Evolutionary conservation across 2,113 vertebrate genomes (phyloP), one percentile per base, ranked within the genome.

Genomic region (Esox niger): DNA sequence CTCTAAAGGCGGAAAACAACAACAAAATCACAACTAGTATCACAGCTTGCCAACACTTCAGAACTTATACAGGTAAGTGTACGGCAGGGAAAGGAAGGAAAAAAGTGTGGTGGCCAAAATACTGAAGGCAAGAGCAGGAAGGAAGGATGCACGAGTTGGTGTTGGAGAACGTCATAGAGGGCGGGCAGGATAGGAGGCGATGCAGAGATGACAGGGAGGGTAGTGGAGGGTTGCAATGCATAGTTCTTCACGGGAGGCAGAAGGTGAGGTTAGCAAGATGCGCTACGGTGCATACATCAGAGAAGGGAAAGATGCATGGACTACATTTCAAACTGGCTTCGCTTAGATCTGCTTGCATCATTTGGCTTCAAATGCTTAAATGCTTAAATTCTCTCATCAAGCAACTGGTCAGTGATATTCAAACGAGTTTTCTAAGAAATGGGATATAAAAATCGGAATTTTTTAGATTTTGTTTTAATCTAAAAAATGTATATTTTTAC

Each of bases 321-420:
- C 88, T 88, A 88, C 88, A 91, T 90, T 88, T 91, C 89, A 91
- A 87, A 89, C 85, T 83, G 89, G 89, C 89, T 89, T 90, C 83
- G 43, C 69, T 79, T 82, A 60, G 67, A 74, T 70, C 76, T 68
- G 61, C 54, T 49, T 64, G 62, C 52, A 66, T 66, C 63, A 69
- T 68, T 76, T 60, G 52, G 29, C 76, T 21, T 65, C 60, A 29
- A 30, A 29, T 1, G 4, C 69, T 33, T 33, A 77, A 73, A 70
- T 66, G 8, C 57, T 26, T 57, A 52, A 17, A 33, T 60, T 70
- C 23, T 70, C 29, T 52, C 33, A 33, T 46, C 23, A 17, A 56
- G 66, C 68, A 82, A 81, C 79, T 58, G 58, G 71, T 43, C 11
- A 43, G 38, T 43, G 47, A 4, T 6, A 38, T 52, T 21, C 47